Evolutionary conservation across 2,888 invertebrate genomes (phyloP), one percentile per base, ranked within the genome.

Genomic region (Hypomecis atomaria): DNA sequence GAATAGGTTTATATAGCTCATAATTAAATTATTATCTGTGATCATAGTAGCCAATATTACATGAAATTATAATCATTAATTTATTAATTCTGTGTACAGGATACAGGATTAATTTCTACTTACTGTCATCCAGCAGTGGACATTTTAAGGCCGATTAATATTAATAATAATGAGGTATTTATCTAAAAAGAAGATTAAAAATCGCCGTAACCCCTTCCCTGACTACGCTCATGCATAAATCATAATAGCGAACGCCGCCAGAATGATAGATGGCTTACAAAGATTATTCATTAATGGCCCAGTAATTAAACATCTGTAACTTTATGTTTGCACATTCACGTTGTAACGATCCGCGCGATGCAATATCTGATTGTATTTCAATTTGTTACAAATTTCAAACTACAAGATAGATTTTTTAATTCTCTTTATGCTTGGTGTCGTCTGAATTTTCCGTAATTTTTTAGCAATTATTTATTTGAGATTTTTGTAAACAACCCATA

Each of bases 261-360:
- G 64, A 66, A 71, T 60, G 60, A 61, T 68, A 75, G 84, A 85
- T 85, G 83, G 73, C 75, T 82, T 77, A 82, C 76, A 77, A 71
- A 85, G 84, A 85, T 81, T 72, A 58, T 62, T 66, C 42, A 56
- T 44, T 48, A 62, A 64, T 62, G 65, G 42, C 55, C 23, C 42
- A 63, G 62, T 67, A 70, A 68, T 68, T 69, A 71, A 65, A 69
- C 37, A 64, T 49, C 47, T 63, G 48, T 59, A 62, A 45, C 57
- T 55, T 59, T 66, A 61, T 59, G 52, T 68, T 61, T 65, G 56
- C 63, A 69, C 63, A 62, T 67, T 69, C 61, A 61, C 60, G 63
- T 62, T 55, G 47, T 62, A 57, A 55, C 59, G 37, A 59, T 56
- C 52, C 63, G 36, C n/a, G 49, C 58, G 37, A 50, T 50, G 49